Percentiles rank a stretch among this genome's conserved stretches.
phyloP scores from a whole-genome alignment of 1,140 invertebrate genomes.

The Parapsyche elsis region DNA sequence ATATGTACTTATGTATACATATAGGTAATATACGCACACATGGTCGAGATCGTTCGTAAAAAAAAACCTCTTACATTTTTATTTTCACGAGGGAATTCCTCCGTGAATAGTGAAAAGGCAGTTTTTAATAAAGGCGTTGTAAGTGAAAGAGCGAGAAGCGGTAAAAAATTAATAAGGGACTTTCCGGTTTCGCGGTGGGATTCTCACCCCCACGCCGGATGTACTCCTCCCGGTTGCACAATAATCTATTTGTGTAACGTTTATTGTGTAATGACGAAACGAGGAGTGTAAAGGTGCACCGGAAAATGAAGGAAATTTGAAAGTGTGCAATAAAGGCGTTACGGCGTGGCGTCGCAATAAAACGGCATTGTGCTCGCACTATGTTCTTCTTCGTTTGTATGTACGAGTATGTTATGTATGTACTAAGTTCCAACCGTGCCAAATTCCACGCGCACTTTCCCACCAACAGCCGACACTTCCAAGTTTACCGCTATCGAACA shows the following conservation, averaged over 20 bases:
- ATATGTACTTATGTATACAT: no score
- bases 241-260: not conserved
- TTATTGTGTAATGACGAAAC: not conserved
- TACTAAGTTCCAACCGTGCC: no score
- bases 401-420: not conserved
- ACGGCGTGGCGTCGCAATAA: not conserved
- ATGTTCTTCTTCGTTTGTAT: not conserved
- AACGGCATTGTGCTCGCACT: not conserved
- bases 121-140: slow-evolving; percentile 2
- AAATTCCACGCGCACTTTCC: no score
- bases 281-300: not conserved
- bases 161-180: not conserved
- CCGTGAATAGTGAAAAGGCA: not conserved
- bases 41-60: no score
- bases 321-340: slow-evolving; percentile 6
- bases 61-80: no score
- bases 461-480: no score
- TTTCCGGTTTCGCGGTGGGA: not conserved
- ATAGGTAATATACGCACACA: no score
- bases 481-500: no score
- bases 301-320: slow-evolving; percentile 3
- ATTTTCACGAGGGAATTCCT: no score
- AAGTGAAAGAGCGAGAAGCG: not conserved
- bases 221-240: not conserved
- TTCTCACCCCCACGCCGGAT: not conserved